Evolutionary conservation across 2,113 vertebrate genomes (phyloP), one percentile per base, ranked within the genome.

Genomic region (Motacilla alba): DNA sequence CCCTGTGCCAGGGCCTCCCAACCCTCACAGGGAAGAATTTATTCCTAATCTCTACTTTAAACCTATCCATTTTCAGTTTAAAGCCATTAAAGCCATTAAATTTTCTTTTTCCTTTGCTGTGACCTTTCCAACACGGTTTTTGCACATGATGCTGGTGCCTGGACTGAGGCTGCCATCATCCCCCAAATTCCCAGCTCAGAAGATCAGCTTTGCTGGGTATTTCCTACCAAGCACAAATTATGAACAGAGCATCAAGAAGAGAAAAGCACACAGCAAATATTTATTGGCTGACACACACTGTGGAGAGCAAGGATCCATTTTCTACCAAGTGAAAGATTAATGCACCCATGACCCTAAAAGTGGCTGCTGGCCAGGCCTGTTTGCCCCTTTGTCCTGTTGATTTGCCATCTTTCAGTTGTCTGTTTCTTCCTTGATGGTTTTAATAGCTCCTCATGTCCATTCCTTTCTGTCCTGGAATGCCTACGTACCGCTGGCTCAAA

Each of bases 1-100:
- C 1, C 1, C 69, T 39, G 44, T 67, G 28, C 44, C 37, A 53
- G 52, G 13, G 11, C 2, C 9, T 82, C 0, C 0, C 2, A 46
- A 53, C 4, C 16, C 28, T 60, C 16, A 3, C 2, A 47, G n/a
- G 4, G 6, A 27, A 41, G 1, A 31, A 68, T 35, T 41, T 31
- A 2, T 76, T 35, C 30, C 47, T 35, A 31, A 76, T 27, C 5
- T 41, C 21, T 27, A 16, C 18, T 47, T 26, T 41, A 62, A 76
- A 35, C 5, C 5, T 49, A 13, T 7, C 27, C 2, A 23, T 8
- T 83, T 55, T 35, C 47, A 41, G 14, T 41, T 62, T 31, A 9
- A 83, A 53, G 2, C n/a, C 33, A 52, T 44, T 55, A 60, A 46
- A 86, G 5, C 16, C 37, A n/a, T 3, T 59, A 31, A 13, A 4